Conservation (phyloP, 2,797 vertebrate genomes). For the Phalloptychus januarius region DNA sequence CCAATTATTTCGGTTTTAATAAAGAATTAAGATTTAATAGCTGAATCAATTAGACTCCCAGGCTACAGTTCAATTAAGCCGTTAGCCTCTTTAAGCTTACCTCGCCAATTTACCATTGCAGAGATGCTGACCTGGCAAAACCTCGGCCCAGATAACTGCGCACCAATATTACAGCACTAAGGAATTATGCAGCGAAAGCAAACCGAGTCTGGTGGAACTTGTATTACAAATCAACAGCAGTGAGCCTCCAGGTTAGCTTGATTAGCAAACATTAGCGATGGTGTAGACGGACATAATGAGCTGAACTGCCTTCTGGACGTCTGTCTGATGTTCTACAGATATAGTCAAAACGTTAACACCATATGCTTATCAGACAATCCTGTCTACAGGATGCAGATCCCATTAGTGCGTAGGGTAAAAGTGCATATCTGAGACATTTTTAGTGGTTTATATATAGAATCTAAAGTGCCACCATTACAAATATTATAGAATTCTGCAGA, state of each 20-base stretch:
- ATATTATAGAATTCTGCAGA: neutral
- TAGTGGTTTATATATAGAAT: neutral
- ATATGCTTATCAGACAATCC: constrained; percentile 47
- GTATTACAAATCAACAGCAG: constrained; percentile 30
- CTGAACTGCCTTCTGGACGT: constrained; percentile 47
- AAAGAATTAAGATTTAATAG: constrained; percentile 14
- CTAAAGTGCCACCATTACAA: neutral
- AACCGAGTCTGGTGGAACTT: constrained; percentile 3
- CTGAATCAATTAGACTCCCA: constrained; percentile 17
- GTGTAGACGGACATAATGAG: constrained; percentile 57
- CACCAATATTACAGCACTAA: neutral
- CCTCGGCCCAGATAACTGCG: constrained; percentile 12
- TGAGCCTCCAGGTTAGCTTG: constrained; percentile 55
- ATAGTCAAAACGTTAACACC: constrained; percentile 61
- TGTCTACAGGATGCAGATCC: constrained; percentile 54
- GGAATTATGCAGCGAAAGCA: constrained; percentile 8
- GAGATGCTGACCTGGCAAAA: constrained; percentile 4
- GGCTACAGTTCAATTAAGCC: constrained; percentile 13
- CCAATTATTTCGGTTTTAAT: constrained; percentile 26
- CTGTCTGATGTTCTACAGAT: constrained; percentile 35
- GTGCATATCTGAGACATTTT: neutral
- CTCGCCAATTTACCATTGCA: neutral
- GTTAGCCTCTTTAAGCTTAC: constrained; percentile 8
- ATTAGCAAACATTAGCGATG: constrained; percentile 63
- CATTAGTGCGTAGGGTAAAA: constrained; percentile 27